Evolutionary conservation across 2,113 vertebrate genomes (phyloP).

Genomic region (Ictalurus furcatus): DNA sequence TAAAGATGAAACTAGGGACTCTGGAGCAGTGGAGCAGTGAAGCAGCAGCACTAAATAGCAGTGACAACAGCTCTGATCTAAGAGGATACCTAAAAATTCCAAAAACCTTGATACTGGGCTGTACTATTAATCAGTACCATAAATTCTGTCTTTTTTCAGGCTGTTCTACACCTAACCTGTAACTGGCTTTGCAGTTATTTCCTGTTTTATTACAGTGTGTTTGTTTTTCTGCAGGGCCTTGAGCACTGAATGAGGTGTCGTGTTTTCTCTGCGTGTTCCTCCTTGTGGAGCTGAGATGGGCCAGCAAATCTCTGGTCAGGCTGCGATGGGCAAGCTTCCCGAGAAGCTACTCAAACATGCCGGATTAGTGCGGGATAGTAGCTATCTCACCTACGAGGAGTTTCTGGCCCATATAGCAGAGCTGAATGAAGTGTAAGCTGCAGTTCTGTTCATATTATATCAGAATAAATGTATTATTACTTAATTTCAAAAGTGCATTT

Average conservation of each 20-base stretch:
- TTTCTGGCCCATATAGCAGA: constrained; percentile 96
- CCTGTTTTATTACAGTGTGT: neutral
- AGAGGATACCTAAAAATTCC: neutral
- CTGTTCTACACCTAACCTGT: neutral
- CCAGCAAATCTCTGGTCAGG: constrained; percentile 92
- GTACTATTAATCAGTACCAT: neutral
- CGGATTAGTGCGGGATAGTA: constrained; percentile 87
- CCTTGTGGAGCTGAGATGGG: constrained; percentile 80
- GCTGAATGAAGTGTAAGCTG: constrained; percentile 94
- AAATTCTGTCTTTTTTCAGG: neutral
- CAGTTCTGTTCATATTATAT: neutral
- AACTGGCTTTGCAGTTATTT: neutral
- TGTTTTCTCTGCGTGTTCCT: constrained; percentile 60
- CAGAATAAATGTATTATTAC: neutral
- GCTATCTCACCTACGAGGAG: constrained; percentile 93
- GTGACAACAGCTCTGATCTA: neutral
- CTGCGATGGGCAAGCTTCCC: constrained; percentile 86
- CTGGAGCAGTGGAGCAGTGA: neutral
- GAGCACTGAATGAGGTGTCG: constrained; percentile 72
- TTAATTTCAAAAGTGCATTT: neutral
- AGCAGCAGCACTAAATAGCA: neutral
- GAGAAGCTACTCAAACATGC: constrained; percentile 94
- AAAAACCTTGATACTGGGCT: neutral
- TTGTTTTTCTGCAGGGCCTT: constrained; percentile 64
- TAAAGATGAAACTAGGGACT: neutral